Conservation (phyloP, 2,797 vertebrate species). For the Poecilia gillii region DNA sequence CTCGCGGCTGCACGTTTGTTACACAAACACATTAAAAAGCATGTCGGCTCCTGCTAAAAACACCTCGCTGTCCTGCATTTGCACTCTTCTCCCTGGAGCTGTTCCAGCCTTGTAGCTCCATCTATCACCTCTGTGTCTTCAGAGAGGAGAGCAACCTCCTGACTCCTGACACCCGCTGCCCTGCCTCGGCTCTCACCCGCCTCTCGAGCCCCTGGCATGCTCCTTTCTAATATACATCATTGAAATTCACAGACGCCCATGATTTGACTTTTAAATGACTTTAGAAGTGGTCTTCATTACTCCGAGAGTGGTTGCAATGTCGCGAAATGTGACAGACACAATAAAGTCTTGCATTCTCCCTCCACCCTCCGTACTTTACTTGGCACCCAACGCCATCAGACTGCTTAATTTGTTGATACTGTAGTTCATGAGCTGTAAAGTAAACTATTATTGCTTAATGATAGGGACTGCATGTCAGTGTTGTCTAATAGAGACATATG, state of each 20-base stretch:
- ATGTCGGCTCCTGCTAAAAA: constrained; percentile 31
- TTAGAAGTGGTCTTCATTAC: constrained; percentile 78
- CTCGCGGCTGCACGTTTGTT: constrained; percentile 11
- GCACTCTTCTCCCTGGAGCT: constrained; percentile 46
- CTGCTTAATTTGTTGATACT: constrained; percentile 84
- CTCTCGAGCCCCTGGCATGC: constrained; percentile 58
- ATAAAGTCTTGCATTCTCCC: constrained; percentile 68
- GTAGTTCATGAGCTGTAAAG: constrained; percentile 85
- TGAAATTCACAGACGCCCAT: constrained; percentile 77
- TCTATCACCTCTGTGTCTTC: constrained; percentile 62
- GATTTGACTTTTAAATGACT: constrained; percentile 83
- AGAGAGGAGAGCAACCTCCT: constrained; percentile 58
- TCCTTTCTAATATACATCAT: constrained; percentile 69
- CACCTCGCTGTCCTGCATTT: constrained; percentile 40
- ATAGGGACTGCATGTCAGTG: constrained; percentile 81
- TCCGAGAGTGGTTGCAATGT: constrained; percentile 69
- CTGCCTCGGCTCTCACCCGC: constrained; percentile 43
- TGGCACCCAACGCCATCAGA: constrained; percentile 72
- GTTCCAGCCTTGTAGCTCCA: constrained; percentile 60
- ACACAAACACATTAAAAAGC: constrained; percentile 16
- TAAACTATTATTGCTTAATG: constrained; percentile 87
- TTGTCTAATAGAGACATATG: constrained; percentile 84
- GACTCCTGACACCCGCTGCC: constrained; percentile 63
- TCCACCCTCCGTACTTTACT: constrained; percentile 38
- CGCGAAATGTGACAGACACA: constrained; percentile 78